A percentile compares a stretch with the other conserved stretches of the same genome.
Evolutionary conservation across 2,888 invertebrate species (phyloP).

Genomic region (Saturnia japonica): DNA sequence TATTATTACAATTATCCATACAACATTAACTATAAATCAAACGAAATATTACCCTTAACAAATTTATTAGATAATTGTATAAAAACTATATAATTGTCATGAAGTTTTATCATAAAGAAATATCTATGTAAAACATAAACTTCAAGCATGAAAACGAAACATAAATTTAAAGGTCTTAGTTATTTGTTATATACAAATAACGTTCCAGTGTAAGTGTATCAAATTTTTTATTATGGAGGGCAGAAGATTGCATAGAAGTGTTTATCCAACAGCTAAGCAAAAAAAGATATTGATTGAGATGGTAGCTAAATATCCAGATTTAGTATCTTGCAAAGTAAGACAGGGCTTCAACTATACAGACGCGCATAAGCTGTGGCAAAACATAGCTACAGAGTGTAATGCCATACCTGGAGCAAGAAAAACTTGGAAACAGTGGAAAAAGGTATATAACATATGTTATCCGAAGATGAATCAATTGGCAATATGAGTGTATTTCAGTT

Average conservation of each 20-base stretch:
- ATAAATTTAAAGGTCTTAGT: background rate
- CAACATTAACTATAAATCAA: too few relatives aligned
- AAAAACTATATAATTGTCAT: too few relatives aligned
- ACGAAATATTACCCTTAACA: too few relatives aligned
- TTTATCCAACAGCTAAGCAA: conserved; percentile 60
- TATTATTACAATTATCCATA: too few relatives aligned
- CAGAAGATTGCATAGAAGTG: conserved; percentile 53
- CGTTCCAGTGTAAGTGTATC: background rate
- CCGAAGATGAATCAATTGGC: background rate
- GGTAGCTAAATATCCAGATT: conserved; percentile 62
- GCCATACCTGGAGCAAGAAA: conserved; percentile 67
- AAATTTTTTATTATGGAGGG: conserved; percentile 48
- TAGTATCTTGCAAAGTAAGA: conserved; percentile 61
- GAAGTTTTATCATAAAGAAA: background rate
- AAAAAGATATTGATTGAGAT: conserved; percentile 68
- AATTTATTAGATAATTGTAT: too few relatives aligned
- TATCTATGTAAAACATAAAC: background rate
- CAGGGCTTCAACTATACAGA: conserved; percentile 61
- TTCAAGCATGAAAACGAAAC: background rate
- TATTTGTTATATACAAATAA: conserved; percentile 14
- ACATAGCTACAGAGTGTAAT: conserved; percentile 66
- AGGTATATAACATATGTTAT: conserved; percentile 45
- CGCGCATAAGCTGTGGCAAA: conserved; percentile 64
- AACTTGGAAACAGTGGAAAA: conserved; percentile 75
- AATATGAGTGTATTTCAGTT: too few relatives aligned